A percentile compares a stretch with the other conserved stretches of the same genome.
phyloP scores from a whole-genome alignment of 2,888 invertebrate species.

The Agrypnus murinus region DNA sequence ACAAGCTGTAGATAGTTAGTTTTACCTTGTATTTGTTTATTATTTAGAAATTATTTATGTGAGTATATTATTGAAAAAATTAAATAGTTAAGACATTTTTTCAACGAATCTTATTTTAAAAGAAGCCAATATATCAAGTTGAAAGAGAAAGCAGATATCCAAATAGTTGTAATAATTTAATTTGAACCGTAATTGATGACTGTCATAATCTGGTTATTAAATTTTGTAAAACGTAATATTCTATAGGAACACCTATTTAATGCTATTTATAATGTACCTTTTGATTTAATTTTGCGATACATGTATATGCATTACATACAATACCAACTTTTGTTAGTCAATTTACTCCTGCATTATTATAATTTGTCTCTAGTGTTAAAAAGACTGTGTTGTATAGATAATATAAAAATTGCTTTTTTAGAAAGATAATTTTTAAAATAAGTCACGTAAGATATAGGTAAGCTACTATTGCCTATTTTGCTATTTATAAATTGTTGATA shows the following conservation, averaged over 20 bases:
- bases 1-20: slow-evolving; percentile 59
- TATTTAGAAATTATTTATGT: neutral
- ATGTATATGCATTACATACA: slow-evolving; percentile 24
- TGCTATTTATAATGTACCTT: neutral
- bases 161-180: neutral
- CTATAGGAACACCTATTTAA: neutral
- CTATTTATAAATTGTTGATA: slow-evolving; percentile 47
- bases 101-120: no score
- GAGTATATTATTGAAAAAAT: neutral
- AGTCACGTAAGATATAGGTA: slow-evolving; percentile 23
- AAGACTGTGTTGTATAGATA: slow-evolving; percentile 43
- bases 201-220: neutral
- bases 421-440: slow-evolving; percentile 31
- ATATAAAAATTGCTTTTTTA: slow-evolving; percentile 33
- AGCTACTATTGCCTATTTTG: slow-evolving; percentile 26
- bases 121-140: no score
- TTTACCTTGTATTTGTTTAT: slow-evolving; percentile 3
- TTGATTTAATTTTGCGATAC: slow-evolving; percentile 17
- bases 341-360: slow-evolving; percentile 20
- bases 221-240: neutral
- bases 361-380: slow-evolving; percentile 29
- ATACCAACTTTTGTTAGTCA: neutral
- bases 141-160: neutral
- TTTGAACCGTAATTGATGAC: neutral
- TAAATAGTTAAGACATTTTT: neutral